Base-by-base conservation (phyloP, 2,797 vertebrate genomes). In the Hoplostethus atlanticus region DNA sequence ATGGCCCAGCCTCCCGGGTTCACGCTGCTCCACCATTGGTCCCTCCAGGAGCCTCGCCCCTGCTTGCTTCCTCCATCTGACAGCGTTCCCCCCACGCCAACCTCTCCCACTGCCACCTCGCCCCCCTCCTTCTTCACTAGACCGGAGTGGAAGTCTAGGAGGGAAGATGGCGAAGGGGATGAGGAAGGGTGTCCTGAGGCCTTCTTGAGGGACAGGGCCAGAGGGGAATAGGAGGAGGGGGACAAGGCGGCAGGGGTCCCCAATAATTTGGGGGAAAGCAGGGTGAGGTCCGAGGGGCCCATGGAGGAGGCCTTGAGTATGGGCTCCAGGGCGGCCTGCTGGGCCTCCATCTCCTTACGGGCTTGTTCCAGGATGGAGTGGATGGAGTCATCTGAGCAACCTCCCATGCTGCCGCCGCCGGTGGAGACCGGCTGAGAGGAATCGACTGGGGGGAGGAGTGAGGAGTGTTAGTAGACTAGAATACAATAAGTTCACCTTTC, bases 301-400 rank as follows among this genome's bases (percentile, higher is more conserved):
- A 95, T 84, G 7, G 48, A 40, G 7, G 95, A 78, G 63, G 93
- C 91, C 89, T 96, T 96, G 91, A 96, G 93, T 89, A 95, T 90
- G 55, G 96, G 96, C 91, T 96, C 96, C 58, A 97, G 94, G 65
- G 94, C 93, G 8, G 96, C 95, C 92, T 97, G 96, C 94, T 97
- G 96, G 64, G 96, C 96, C 90, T 97, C 96, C 96, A 97, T 97
- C 87, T 97, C 96, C 0, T 96, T 94, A 72, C 96, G 95, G 52
- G 96, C 96, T 90, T 97, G 96, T 91, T 97, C 96, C 80, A 97
- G 92, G 91, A 97, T 96, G 82, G 95, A 96, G 87, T 96, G 95
- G 87, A 97, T 97, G 88, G 95, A 94, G 34, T 97, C 96, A 51
- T 97, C 96, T 0, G 96, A 96, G 85, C 94, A 92, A 38, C 94